Percentiles rank a stretch among this genome's conserved stretches.
Conservation (phyloP, 2,797 vertebrate species). For the Carapus acus region DNA sequence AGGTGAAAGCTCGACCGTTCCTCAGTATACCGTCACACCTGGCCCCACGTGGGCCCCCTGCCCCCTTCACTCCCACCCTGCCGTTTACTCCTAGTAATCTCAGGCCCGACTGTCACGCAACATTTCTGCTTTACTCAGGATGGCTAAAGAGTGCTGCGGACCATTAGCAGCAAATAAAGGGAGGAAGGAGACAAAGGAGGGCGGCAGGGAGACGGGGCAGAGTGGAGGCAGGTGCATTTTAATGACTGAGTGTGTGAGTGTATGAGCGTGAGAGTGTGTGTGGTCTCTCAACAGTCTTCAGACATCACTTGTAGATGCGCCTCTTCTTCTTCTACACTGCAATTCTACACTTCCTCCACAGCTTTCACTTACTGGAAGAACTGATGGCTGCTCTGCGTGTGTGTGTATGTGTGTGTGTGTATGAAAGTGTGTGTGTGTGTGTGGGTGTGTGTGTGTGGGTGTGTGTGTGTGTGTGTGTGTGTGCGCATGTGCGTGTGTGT, state of each 20-base stretch:
- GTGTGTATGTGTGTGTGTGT: no score
- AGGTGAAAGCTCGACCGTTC: slow-evolving; percentile 1
- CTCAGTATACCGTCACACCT: not conserved
- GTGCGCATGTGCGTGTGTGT: no score
- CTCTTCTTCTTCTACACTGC: not conserved
- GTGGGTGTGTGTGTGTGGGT: no score
- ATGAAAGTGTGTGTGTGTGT: no score
- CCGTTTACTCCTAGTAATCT: slow-evolving; percentile 9
- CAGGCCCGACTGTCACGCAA: slow-evolving; percentile 26
- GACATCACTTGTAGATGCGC: slow-evolving; percentile 1
- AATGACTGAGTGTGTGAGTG: slow-evolving; percentile 24
- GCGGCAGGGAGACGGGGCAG: slow-evolving; percentile 18
- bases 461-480: no score
- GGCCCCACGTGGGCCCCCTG: not conserved
- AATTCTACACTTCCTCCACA: not conserved
- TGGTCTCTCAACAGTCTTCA: slow-evolving; percentile 5
- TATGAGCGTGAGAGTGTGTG: slow-evolving; percentile 22
- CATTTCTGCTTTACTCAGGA: slow-evolving; percentile 40
- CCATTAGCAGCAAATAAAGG: slow-evolving; percentile 50
- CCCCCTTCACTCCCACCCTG: not conserved
- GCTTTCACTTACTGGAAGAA: slow-evolving; percentile 26
- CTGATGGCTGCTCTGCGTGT: slow-evolving; percentile 24
- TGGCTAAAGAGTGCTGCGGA: slow-evolving; percentile 27
- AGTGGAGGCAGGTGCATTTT: slow-evolving; percentile 55
- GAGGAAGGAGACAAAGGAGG: slow-evolving; percentile 25